These are phyloP conservation scores for Rotaria sp. DNA, from an alignment of 2,888 invertebrate genomes.

Conservation along the genomic window DNA sequence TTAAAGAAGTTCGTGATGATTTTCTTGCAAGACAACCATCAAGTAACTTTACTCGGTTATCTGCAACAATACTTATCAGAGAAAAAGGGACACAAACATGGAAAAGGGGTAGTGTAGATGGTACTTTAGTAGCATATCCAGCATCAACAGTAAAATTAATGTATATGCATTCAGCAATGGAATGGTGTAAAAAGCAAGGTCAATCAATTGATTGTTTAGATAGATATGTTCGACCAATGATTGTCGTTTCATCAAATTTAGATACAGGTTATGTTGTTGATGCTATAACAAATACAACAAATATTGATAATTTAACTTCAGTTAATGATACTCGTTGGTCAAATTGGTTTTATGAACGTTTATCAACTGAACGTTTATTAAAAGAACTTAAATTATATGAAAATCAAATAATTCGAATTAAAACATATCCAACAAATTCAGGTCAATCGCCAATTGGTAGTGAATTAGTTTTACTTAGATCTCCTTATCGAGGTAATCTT, in stretches of 20 bases:
- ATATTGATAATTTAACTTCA: conserved; percentile 2
- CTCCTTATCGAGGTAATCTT: background rate
- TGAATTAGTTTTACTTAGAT: background rate
- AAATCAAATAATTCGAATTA: background rate
- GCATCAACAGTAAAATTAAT: conserved; percentile 9
- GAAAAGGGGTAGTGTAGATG: background rate
- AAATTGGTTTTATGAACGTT: background rate
- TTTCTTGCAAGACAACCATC: background rate
- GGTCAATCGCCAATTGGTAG: background rate
- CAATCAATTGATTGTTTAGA: background rate
- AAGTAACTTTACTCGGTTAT: background rate
- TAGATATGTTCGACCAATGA: conserved; percentile 26
- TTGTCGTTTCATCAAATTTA: background rate
- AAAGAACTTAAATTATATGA: background rate
- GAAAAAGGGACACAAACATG: background rate
- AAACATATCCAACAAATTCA: conserved; percentile 23
- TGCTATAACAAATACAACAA: conserved; percentile 17
- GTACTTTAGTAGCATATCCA: background rate
- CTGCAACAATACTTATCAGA: conserved; percentile 8
- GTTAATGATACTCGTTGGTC: conserved; percentile 14
- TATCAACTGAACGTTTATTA: background rate
- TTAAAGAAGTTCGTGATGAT: background rate
- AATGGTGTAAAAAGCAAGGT: background rate
- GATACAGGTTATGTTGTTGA: conserved; percentile 27
- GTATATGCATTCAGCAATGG: background rate